These are phyloP conservation scores for Elaphurus davidianus DNA, from an alignment of 2,113 vertebrate species.

Conservation along the genomic window DNA sequence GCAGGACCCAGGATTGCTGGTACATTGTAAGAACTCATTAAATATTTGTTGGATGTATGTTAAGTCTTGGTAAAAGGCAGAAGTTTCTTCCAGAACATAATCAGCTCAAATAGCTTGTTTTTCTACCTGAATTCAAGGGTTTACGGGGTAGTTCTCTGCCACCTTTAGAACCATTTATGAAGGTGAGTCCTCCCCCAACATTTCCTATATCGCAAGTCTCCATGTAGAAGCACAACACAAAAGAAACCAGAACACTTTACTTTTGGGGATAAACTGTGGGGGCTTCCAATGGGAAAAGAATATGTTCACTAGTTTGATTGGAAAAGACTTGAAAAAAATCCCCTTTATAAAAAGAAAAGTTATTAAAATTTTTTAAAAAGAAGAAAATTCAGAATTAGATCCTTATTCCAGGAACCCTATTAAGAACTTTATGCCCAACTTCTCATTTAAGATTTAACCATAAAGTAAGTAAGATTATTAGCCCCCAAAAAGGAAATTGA, in stretches of 20 bases:
- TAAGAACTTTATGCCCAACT: neutral
- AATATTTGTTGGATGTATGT: neutral
- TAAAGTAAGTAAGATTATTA: neutral
- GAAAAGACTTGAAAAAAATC: neutral
- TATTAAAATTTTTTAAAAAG: neutral
- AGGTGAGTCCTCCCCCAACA: neutral
- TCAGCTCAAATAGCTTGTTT: neutral
- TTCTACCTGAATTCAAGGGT: neutral
- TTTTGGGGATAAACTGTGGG: neutral
- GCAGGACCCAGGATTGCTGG: neutral
- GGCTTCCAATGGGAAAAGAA: neutral
- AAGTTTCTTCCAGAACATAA: neutral
- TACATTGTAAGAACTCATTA: neutral
- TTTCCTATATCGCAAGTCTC: neutral
- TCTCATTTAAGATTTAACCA: neutral
- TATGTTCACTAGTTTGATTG: neutral
- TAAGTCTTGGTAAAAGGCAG: neutral
- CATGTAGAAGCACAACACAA: neutral
- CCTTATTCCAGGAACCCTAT: neutral
- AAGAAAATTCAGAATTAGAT: neutral
- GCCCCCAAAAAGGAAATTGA: neutral
- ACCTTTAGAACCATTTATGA: neutral
- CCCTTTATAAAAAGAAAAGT: neutral
- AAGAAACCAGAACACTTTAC: neutral
- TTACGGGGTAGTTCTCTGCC: neutral